These are phyloP conservation scores for Bungarus multicinctus DNA, from an alignment of 2,113 vertebrate genomes.

Conservation along the genomic window DNA sequence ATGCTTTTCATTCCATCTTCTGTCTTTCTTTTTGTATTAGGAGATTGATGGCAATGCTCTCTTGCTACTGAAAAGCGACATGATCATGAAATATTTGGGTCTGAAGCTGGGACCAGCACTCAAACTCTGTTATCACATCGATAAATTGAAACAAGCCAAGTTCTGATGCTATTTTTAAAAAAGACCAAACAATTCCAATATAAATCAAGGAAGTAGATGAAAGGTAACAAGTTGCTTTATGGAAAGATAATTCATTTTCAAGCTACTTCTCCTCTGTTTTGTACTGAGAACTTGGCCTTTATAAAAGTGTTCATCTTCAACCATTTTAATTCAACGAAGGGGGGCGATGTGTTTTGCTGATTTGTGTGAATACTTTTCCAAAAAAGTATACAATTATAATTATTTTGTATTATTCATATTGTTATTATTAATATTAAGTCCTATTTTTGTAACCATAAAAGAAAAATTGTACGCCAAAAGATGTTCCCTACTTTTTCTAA, in stretches of 20 bases:
- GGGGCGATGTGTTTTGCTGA: conserved; percentile 13
- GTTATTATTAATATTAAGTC: conserved; percentile 48
- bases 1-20: conserved; percentile 37
- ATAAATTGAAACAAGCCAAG: conserved; percentile 91
- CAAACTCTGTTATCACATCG: conserved; percentile 97
- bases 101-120: conserved; percentile 93
- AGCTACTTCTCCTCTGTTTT: conserved; percentile 48
- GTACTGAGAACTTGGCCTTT: conserved; percentile 58
- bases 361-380: conserved; percentile 59
- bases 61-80: conserved; percentile 91
- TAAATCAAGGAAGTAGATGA: conserved; percentile 34
- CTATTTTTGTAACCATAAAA: conserved; percentile 59
- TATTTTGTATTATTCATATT: conserved; percentile 60
- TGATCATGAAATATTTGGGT: conserved; percentile 98
- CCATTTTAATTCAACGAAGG: conserved; percentile 46
- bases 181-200: conserved; percentile 31
- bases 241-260: conserved; percentile 41
- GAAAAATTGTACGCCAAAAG: conserved; percentile 38
- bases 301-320: conserved; percentile 46
- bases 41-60: conserved; percentile 95
- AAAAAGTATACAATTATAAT: conserved; percentile 59
- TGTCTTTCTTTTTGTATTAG: conserved; percentile 66
- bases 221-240: conserved; percentile 67
- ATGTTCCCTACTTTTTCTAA: background rate
- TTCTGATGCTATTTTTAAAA: conserved; percentile 68